Conservation (phyloP, 2,888 invertebrate genomes). For the Eupithecia inturbata region DNA sequence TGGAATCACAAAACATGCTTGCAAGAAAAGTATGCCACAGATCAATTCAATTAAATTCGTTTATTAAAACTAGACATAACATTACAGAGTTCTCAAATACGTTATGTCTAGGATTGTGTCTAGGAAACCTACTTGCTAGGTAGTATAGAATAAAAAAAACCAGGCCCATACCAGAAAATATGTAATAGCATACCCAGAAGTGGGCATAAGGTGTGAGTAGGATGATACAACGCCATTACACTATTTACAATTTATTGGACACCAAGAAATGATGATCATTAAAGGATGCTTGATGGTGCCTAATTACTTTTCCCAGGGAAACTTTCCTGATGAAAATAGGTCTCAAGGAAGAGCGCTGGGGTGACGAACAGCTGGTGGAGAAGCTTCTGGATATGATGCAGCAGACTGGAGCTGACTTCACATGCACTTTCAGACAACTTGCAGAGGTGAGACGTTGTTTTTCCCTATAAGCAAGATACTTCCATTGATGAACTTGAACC, state of each 20-base stretch:
- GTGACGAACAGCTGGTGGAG: constrained; percentile 78
- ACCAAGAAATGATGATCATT: too few relatives aligned
- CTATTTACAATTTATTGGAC: too few relatives aligned
- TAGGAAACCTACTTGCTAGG: too few relatives aligned
- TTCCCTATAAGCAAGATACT: background rate
- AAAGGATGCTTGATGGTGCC: background rate
- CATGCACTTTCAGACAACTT: constrained; percentile 84
- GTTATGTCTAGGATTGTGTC: too few relatives aligned
- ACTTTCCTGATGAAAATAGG: constrained; percentile 84
- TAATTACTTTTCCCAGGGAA: constrained; percentile 55
- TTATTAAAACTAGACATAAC: too few relatives aligned
- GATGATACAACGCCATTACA: too few relatives aligned
- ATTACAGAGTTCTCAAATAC: too few relatives aligned
- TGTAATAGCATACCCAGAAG: too few relatives aligned
- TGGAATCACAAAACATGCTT: background rate
- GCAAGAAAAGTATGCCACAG: background rate
- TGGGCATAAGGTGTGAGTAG: too few relatives aligned
- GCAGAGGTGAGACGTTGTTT: constrained; percentile 63
- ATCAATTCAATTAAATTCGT: too few relatives aligned
- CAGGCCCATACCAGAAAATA: too few relatives aligned
- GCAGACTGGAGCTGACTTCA: constrained; percentile 86
- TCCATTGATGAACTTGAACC: background rate
- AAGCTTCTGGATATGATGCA: constrained; percentile 85
- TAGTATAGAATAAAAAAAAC: too few relatives aligned
- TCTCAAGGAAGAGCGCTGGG: constrained; percentile 75